Evolutionary conservation across 1,140 invertebrate genomes (phyloP), one percentile per base, ranked within the genome.

Genomic region (Mylabris phalerata): DNA sequence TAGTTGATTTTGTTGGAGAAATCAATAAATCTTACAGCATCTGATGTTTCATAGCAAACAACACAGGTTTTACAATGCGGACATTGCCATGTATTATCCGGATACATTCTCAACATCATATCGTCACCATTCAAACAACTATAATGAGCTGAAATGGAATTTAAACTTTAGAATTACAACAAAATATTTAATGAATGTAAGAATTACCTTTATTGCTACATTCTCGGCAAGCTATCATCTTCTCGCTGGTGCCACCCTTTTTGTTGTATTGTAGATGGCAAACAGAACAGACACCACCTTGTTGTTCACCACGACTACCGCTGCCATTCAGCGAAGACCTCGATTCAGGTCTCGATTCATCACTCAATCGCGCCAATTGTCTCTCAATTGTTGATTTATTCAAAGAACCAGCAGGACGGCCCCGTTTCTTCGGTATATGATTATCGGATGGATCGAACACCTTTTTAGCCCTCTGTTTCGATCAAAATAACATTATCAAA

Each of bases 381-480:
- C 79, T 81, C 62, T 80, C 78, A 9, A 80, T 74, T 13, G 79
- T 76, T 9, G 77, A 74, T 71, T 81, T 82, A 61, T 82, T 83
- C 6, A 82, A 73, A 13, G 79, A 79, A 2, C 78, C 78, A 13
- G 80, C 73, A 38, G 84, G 82, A 26, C 84, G 78, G 10, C 85
- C 84, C 51, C 85, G 74, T 71, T 82, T 83, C 70, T 82, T 77
- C 4, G 85, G 84, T 4, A 87, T 71, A 75, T 86, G 82, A 62
- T 84, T 86, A 61, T 89, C 87, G 3, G 86, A 88, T n/a, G 87
- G 87, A 73, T 89, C 87, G 69, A 88, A 88, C 1, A 89, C 86
- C 75, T 87, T 87, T 66, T 86, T 88, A 5, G 85, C 86, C 49
- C 70, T 69, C 73, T 74, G 39, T 19, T 19, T 19, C 19, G 19